Base-by-base conservation (phyloP, 2,113 vertebrate genomes). In the Ellobius talpinus region DNA sequence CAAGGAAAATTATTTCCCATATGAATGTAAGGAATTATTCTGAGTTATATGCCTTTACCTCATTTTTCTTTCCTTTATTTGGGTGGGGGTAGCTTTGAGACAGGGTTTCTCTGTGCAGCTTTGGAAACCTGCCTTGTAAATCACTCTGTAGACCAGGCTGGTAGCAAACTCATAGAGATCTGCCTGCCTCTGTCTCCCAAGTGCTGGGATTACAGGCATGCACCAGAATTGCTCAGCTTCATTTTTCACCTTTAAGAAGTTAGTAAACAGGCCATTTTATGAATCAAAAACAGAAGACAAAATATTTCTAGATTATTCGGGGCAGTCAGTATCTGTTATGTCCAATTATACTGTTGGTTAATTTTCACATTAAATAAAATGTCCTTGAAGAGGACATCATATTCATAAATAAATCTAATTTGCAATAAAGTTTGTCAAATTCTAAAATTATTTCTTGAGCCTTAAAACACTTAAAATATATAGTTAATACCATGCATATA, bases 371-470 rank as follows among this genome's bases (percentile, higher is more conserved):
- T 96, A 90, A 74, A 84, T 93, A 90, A 89, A 93, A 89, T 79
- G 12, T 95, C 81, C 61, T 86, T 81, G 52, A 95, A 29, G 26
- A 96, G 89, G 36, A 76, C 36, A 86, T 81, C 76, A 95, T 24
- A 91, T 94, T 98, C n/a, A 81, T 97, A 92, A 93, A 90, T 63
- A 19, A 82, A 82, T 86, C 29, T 68, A 74, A 97, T 93, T 93
- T 93, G 50, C 79, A 68, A 24, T 92, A 39, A 92, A 95, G 11
- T 85, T 90, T 92, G 7, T 90, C 70, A 95, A 87, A 31, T 81
- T 90, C n/a, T 81, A 95, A 95, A 88, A 89, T 88, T 87, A 94
- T n/a, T 77, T 90, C 8, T 91, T 88, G 39, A 91, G 31, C 73
- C 23, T 94, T 93, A 90, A 93, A 87, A 73, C 92, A 50, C 36